These are phyloP conservation scores for Tricholaema leucomelas DNA, from an alignment of 2,113 vertebrate genomes.

Conservation along the genomic window DNA sequence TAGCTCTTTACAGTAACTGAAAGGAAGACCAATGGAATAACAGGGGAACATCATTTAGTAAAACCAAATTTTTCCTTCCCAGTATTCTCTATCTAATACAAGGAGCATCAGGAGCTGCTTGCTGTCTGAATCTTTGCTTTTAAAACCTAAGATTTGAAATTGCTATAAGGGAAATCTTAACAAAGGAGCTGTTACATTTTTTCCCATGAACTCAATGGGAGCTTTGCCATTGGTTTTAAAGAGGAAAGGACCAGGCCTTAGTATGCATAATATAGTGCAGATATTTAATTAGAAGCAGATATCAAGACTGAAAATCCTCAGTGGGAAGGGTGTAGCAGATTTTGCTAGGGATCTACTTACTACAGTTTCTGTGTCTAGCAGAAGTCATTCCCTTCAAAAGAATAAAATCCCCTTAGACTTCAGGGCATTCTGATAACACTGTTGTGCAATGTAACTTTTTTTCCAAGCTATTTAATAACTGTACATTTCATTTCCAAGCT, in stretches of 20 bases:
- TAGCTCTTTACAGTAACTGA: not conserved
- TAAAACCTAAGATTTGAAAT: not conserved
- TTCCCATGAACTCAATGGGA: constrained; percentile 1
- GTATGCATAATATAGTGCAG: not conserved
- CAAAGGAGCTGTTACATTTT: not conserved
- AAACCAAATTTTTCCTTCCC: not conserved
- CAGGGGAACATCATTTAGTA: not conserved
- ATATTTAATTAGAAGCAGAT: constrained; percentile 55
- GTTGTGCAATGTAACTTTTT: not conserved
- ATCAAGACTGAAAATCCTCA: not conserved
- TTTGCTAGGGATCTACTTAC: not conserved
- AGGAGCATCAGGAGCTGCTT: not conserved
- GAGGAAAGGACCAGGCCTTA: not conserved
- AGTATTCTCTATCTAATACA: not conserved
- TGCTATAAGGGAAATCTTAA: not conserved
- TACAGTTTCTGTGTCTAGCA: not conserved
- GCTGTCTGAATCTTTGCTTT: not conserved
- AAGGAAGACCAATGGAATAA: not conserved
- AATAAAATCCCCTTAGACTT: not conserved
- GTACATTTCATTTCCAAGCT: not conserved
- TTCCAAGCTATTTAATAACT: not conserved
- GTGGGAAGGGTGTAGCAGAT: not conserved
- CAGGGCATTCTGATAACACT: accelerated
- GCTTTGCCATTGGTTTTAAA: constrained; percentile 35
- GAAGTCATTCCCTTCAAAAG: not conserved